Evolutionary conservation across 2,888 invertebrate species (phyloP), one percentile per base, ranked within the genome.

Genomic region (Hyposoter dolosus): DNA sequence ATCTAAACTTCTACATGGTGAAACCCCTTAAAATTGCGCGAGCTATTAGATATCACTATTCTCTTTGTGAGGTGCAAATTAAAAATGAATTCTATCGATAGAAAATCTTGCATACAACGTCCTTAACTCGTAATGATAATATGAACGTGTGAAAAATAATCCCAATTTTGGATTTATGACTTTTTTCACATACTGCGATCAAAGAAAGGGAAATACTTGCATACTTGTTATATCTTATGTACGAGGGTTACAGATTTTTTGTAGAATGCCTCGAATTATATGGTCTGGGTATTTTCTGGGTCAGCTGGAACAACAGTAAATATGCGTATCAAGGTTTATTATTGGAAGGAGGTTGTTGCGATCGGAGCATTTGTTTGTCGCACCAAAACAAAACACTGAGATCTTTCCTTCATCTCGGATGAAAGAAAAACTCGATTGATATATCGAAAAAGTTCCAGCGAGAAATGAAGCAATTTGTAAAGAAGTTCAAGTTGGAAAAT

Each of bases 271-370:
- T 28, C 28, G 40, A 78, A 56, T 68, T 56, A 50, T 28, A 40
- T 50, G 53, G 68, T 78, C 35, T 23, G 45, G 32, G 5, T 28
- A 78, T 15, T 68, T 78, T 78, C 78, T 68, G 68, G 78, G 78
- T 69, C 68, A 28, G 32, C 12, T 28, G 40, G 56, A 78, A 68
- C 43, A 60, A 23, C 40, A 9, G 17, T 53, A 28, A 43, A 65
- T 32, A 35, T 65, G 23, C 45, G 66, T 19, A 68, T 53, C 19
- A 28, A 15, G 32, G 23, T 77, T 35, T 68, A 53, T 32, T 77
- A 77, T 68, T 66, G 77, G 40, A 32, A 53, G 23, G 32, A 28
- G 28, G 28, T 69, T n/a, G 19, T 53, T 19, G 32, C 17, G 72
- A 72, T 72, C 60, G 74, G 50, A 72, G 19, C 10, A 72, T 72